phyloP scores from a whole-genome alignment of 2,888 invertebrate genomes.

The Acleris literana region DNA sequence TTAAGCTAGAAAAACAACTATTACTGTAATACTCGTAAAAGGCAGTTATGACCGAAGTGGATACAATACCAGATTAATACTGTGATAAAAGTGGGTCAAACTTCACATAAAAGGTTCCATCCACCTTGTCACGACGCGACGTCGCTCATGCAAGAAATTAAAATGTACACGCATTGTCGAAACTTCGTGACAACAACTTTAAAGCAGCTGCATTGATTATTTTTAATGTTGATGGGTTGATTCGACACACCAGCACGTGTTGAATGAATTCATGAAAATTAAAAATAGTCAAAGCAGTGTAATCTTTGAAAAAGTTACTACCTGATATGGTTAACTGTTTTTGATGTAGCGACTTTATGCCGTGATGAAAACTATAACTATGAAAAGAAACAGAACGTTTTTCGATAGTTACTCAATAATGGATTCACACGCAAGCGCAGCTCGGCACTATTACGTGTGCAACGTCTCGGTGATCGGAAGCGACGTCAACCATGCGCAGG shows the following conservation, averaged over 20 bases:
- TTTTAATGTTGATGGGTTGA: too few species aligned
- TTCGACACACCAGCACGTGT: too few species aligned
- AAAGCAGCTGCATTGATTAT: too few species aligned
- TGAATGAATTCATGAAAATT: too few species aligned
- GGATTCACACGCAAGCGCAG: constrained; percentile 31
- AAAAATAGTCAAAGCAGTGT: too few species aligned
- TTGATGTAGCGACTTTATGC: background rate
- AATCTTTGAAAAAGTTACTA: too few species aligned
- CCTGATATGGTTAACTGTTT: too few species aligned
- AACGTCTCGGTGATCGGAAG: constrained; percentile 10
- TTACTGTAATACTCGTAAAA: background rate
- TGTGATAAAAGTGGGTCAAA: background rate
- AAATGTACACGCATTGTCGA: constrained; percentile 2
- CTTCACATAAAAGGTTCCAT: background rate
- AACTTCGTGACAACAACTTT: background rate
- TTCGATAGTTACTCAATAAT: constrained; percentile 29
- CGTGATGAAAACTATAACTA: constrained; percentile 10
- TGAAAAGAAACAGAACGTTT: too few species aligned
- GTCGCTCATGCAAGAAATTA: background rate
- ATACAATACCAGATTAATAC: background rate
- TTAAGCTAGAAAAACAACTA: constrained; percentile 3
- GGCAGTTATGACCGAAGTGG: too few species aligned
- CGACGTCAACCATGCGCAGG: constrained; percentile 35
- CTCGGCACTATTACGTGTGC: constrained; percentile 21
- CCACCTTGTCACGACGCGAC: background rate